These are phyloP conservation scores for Aptenodytes forsteri DNA, from an alignment of 2,113 vertebrate genomes.

Conservation along the genomic window DNA sequence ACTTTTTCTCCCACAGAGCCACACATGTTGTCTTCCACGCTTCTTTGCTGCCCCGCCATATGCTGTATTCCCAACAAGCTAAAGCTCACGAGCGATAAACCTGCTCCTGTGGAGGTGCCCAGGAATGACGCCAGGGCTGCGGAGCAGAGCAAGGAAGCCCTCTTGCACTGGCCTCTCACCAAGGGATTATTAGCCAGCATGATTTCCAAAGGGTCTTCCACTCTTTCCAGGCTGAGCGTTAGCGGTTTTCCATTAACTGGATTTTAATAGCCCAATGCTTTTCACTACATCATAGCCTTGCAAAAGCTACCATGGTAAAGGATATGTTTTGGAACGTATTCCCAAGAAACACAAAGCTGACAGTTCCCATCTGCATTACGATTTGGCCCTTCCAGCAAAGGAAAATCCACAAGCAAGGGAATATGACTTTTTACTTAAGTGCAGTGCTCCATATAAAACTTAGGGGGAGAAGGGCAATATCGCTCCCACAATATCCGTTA, in stretches of 20 bases:
- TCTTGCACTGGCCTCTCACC: not conserved
- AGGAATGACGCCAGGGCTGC: not conserved
- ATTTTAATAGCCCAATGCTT: not conserved
- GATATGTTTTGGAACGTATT: not conserved
- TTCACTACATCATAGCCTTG: not conserved
- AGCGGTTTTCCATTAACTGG: not conserved
- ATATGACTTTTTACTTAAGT: not conserved
- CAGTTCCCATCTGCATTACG: not conserved
- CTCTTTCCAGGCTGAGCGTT: not conserved
- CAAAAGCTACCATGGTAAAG: not conserved
- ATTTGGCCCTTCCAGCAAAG: not conserved
- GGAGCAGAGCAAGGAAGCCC: not conserved
- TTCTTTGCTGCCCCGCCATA: not conserved
- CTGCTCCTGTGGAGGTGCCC: not conserved
- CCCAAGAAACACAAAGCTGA: constrained; percentile 21
- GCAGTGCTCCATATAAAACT: not conserved
- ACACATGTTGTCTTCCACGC: not conserved
- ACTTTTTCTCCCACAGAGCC: not conserved
- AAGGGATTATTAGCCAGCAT: not conserved
- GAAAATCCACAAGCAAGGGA: constrained; percentile 26
- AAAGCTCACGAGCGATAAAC: not conserved
- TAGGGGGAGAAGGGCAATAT: not conserved
- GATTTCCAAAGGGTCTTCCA: not conserved
- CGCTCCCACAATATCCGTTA: not conserved
- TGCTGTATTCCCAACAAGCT: not conserved